Evolutionary conservation across 2,888 invertebrate species (phyloP).

Genomic region (Hypena proboscidalis): DNA sequence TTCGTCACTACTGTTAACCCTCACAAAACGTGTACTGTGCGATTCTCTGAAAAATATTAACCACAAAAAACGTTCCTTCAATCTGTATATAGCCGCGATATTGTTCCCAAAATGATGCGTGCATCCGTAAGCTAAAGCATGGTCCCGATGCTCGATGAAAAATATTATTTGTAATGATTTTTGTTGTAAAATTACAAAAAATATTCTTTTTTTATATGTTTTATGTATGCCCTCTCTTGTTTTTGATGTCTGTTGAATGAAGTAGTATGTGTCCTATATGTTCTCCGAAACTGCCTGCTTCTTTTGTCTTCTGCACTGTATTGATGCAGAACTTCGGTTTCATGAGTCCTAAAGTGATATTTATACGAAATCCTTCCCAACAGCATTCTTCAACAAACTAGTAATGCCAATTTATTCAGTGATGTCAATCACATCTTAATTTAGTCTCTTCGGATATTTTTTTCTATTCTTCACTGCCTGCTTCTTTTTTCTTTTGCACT

Average conservation of each 20-base stretch:
- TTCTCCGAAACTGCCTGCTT: too few relatives aligned
- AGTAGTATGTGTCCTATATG: too few relatives aligned
- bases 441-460: not conserved
- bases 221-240: constrained; percentile 8
- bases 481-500: not conserved
- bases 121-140: constrained; percentile 47
- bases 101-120: constrained; percentile 34
- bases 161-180: constrained; percentile 34
- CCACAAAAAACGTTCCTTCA: constrained; percentile 38
- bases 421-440: not conserved
- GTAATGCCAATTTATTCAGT: too few relatives aligned
- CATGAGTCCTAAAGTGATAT: too few relatives aligned
- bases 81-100: constrained; percentile 42
- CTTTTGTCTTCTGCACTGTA: not conserved
- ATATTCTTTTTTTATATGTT: constrained; percentile 28
- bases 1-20: constrained; percentile 76
- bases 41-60: constrained; percentile 54
- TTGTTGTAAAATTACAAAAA: constrained; percentile 25
- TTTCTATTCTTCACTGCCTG: not conserved
- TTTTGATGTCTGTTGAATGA: not conserved
- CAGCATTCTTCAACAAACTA: too few relatives aligned
- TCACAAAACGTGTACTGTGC: constrained; percentile 52
- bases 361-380: too few relatives aligned
- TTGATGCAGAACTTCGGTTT: not conserved
- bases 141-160: constrained; percentile 47